Evolutionary conservation across 2,888 invertebrate genomes (phyloP).

Genomic region (Agonum fuliginosum): DNA sequence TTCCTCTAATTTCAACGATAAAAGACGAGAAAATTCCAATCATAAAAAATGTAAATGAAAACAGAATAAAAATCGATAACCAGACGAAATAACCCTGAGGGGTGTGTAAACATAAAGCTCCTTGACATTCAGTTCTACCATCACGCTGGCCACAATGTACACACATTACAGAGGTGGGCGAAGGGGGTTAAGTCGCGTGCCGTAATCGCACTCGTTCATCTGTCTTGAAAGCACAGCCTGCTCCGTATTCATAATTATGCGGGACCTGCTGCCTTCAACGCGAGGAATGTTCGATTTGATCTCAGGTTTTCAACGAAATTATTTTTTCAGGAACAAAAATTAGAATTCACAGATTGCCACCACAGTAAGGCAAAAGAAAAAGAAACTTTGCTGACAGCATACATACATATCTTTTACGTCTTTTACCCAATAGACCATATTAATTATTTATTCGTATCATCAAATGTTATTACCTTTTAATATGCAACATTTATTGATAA

Average conservation of each 20-base stretch:
- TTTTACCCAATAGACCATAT: no score
- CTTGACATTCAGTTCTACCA: not conserved
- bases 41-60: conserved; percentile 24
- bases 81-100: conserved; percentile 4
- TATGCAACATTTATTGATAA: no score
- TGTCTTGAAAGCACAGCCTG: conserved; percentile 34
- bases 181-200: conserved; percentile 1
- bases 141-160: not conserved
- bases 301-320: conserved; percentile 24
- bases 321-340: conserved; percentile 31
- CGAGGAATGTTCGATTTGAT: conserved; percentile 27
- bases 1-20: not conserved
- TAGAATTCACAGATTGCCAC: conserved; percentile 15
- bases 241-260: conserved; percentile 34
- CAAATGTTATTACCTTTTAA: no score
- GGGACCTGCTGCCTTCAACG: conserved; percentile 14
- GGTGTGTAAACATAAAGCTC: conserved; percentile 6
- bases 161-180: not conserved
- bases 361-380: not conserved
- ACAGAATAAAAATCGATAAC: conserved; percentile 19
- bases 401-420: no score
- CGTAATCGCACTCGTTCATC: conserved; percentile 18
- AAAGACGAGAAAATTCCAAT: conserved; percentile 17
- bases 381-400: no score
- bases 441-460: no score